Percentiles rank a stretch among this genome's conserved stretches.
Conservation (phyloP, 1,140 invertebrate genomes). For the Stenopsyche tienmushanensis region DNA sequence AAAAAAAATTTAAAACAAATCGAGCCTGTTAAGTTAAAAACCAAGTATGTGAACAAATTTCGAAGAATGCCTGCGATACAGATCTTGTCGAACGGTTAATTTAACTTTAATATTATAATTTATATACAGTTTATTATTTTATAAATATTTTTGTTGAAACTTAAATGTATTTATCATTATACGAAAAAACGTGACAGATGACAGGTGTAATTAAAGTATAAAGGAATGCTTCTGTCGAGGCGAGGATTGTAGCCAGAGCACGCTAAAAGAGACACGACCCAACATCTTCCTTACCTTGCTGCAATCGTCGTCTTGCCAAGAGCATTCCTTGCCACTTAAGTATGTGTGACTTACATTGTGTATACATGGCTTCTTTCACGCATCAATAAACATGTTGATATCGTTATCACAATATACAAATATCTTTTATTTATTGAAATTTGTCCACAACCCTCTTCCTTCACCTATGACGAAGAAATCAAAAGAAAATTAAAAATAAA, state of each 20-base stretch:
- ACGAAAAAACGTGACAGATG: constrained; percentile 40
- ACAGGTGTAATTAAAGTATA: constrained; percentile 37
- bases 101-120: constrained; percentile 40
- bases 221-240: constrained; percentile 12
- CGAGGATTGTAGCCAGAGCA: constrained; percentile 11
- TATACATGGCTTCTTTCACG: constrained; percentile 53
- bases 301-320: constrained; percentile 8
- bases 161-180: constrained; percentile 42
- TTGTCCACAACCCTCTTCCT: too few species aligned
- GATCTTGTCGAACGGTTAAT: constrained; percentile 42
- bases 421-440: constrained; percentile 38
- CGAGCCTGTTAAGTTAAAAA: constrained; percentile 30
- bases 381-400: constrained; percentile 56
- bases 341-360: constrained; percentile 52
- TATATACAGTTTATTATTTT: constrained; percentile 43
- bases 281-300: constrained; percentile 23
- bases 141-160: constrained; percentile 42
- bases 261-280: constrained; percentile 36
- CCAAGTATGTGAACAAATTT: constrained; percentile 33
- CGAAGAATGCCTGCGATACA: constrained; percentile 40
- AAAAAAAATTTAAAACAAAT: constrained; percentile 35
- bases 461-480: too few species aligned
- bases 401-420: constrained; percentile 46
- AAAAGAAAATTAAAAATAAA: too few species aligned
- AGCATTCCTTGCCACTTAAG: constrained; percentile 34